phyloP scores from a whole-genome alignment of 1,140 invertebrate genomes.

The Procambarus virginalis region DNA sequence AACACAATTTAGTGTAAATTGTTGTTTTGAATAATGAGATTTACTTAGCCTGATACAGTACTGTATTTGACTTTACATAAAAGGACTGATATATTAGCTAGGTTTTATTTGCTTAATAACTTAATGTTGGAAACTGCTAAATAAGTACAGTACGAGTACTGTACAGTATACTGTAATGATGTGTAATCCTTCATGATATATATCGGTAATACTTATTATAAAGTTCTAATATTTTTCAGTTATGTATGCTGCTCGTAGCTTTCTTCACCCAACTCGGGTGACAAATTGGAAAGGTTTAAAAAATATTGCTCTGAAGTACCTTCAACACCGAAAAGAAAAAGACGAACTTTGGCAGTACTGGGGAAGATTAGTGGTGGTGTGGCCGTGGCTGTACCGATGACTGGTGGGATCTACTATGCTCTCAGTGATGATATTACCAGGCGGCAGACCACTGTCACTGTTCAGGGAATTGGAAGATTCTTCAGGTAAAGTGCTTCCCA shows the following conservation, averaged over 20 bases:
- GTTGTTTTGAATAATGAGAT: no score
- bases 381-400: conserved; percentile 16
- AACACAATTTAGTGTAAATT: no score
- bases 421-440: conserved; percentile 71
- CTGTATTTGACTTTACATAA: no score
- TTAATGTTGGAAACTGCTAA: no score
- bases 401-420: conserved; percentile 69
- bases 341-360: conserved; percentile 8
- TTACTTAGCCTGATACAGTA: no score
- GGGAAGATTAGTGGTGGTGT: conserved; percentile 21
- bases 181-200: no score
- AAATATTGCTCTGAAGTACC: conserved; percentile 24
- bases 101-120: no score
- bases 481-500: conserved; percentile 64
- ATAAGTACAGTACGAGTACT: no score
- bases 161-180: no score
- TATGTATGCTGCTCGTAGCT: conserved; percentile 23
- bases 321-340: conserved; percentile 11
- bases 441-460: conserved; percentile 73
- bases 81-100: no score
- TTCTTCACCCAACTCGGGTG: conserved; percentile 25
- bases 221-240: neutral
- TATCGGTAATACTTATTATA: no score
- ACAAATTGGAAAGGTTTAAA: neutral
- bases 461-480: conserved; percentile 74